Conservation (phyloP, 2,888 invertebrate genomes). For the Nymphalis polychloros region DNA sequence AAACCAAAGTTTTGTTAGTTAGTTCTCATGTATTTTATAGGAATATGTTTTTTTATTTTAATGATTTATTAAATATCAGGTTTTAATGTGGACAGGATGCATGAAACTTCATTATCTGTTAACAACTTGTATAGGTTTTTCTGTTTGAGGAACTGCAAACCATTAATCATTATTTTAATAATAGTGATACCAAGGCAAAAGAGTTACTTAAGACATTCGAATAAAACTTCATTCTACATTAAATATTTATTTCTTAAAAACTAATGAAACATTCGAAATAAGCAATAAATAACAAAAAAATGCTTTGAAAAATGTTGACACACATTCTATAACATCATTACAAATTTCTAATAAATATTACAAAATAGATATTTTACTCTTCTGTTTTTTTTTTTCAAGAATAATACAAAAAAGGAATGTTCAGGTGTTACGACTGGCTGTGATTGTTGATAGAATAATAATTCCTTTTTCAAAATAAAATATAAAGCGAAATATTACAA, state of each 20-base stretch:
- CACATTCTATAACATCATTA: slow-evolving; percentile 16
- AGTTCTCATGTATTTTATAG: too few relatives aligned
- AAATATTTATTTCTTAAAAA: slow-evolving; percentile 52
- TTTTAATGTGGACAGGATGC: too few relatives aligned
- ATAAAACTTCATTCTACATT: slow-evolving; percentile 32
- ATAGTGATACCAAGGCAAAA: background rate
- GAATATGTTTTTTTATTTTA: too few relatives aligned
- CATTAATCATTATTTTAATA: background rate
- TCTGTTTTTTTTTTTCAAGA: slow-evolving; percentile 12
- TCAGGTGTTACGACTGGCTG: slow-evolving; percentile 37
- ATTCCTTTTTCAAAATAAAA: slow-evolving; percentile 27
- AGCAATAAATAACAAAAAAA: slow-evolving; percentile 60
- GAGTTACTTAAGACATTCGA: background rate
- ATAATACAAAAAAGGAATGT: slow-evolving; percentile 46
- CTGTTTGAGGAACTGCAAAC: too few relatives aligned
- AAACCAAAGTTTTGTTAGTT: too few relatives aligned
- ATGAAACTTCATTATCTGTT: too few relatives aligned
- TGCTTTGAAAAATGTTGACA: slow-evolving; percentile 48
- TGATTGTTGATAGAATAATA: slow-evolving; percentile 9
- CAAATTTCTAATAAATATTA: slow-evolving; percentile 28
- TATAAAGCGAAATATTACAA: background rate
- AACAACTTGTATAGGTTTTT: too few relatives aligned
- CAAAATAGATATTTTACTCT: slow-evolving; percentile 41
- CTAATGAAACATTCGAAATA: slow-evolving; percentile 54
- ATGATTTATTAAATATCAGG: too few relatives aligned